A percentile compares a stretch with the other conserved stretches of the same genome.
Evolutionary conservation across 2,888 invertebrate species (phyloP).

Genomic region (Tanaodytes sp.): DNA sequence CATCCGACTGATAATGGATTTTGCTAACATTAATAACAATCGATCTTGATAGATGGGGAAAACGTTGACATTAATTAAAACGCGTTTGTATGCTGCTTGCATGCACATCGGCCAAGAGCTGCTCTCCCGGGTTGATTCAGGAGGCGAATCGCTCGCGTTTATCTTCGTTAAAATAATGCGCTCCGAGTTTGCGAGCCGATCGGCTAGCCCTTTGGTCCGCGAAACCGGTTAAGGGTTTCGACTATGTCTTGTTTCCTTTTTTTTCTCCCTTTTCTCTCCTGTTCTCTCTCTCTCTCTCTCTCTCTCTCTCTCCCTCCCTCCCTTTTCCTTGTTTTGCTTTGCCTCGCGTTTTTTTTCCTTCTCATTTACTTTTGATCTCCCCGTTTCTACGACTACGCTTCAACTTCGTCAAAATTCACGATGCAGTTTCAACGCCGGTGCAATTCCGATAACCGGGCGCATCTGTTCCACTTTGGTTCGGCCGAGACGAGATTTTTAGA

Average conservation of each 20-base stretch:
- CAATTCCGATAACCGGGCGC: conserved; percentile 24
- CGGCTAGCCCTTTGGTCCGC: conserved; percentile 47
- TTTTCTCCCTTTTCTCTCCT: not conserved
- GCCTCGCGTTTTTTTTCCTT: conserved; percentile 5
- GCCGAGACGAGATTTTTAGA: too few relatives aligned
- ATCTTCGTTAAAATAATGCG: conserved; percentile 55
- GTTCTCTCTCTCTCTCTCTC: not conserved
- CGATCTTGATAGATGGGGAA: too few relatives aligned
- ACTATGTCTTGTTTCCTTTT: conserved; percentile 20
- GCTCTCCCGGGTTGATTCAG: conserved; percentile 17
- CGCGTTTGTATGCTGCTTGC: too few relatives aligned
- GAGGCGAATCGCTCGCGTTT: conserved; percentile 49
- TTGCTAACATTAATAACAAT: too few relatives aligned
- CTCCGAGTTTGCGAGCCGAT: conserved; percentile 50
- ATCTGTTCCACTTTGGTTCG: conserved; percentile 10
- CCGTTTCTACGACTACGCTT: conserved; percentile 43
- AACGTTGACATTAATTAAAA: too few relatives aligned
- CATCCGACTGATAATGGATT: too few relatives aligned
- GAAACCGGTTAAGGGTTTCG: conserved; percentile 51
- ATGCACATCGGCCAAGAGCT: too few relatives aligned
- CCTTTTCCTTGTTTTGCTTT: too few relatives aligned
- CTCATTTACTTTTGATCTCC: conserved; percentile 33
- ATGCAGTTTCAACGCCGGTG: conserved; percentile 24
- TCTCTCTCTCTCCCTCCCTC: conserved; percentile 9
- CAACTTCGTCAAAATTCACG: conserved; percentile 36